Evolutionary conservation across 2,113 vertebrate genomes (phyloP).

Genomic region (Aleadryas rufinucha): DNA sequence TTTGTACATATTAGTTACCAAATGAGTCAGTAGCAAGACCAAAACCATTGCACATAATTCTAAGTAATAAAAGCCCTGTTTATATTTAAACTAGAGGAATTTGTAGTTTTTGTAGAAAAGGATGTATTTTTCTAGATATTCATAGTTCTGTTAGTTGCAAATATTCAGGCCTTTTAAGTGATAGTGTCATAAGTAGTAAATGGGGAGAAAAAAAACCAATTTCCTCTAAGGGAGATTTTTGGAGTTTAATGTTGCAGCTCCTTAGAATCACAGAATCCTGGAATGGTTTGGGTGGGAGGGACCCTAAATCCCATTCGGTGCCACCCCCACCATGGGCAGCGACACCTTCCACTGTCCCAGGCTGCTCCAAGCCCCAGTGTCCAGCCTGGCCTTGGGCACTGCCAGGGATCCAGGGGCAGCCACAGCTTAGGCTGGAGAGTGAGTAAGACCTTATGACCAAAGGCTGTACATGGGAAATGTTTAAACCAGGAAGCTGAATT

Average conservation of each 20-base stretch:
- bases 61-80: neutral
- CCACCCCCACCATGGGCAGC: neutral
- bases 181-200: neutral
- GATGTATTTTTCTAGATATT: neutral
- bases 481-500: neutral
- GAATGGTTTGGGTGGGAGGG: neutral
- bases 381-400: neutral
- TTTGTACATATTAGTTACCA: neutral
- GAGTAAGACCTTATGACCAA: neutral
- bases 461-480: neutral
- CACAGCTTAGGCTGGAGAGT: neutral
- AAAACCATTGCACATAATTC: neutral
- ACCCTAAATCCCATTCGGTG: neutral
- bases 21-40: neutral
- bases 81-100: neutral
- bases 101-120: neutral
- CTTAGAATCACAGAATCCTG: neutral
- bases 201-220: rapidly evolving
- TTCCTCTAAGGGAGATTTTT: neutral
- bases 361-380: neutral
- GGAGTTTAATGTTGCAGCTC: neutral
- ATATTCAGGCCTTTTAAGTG: neutral
- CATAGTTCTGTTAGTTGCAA: neutral
- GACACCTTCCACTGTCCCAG: neutral
- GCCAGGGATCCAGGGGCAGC: neutral